phyloP scores from a whole-genome alignment of 2,888 invertebrate genomes.

The Patella depressa region DNA sequence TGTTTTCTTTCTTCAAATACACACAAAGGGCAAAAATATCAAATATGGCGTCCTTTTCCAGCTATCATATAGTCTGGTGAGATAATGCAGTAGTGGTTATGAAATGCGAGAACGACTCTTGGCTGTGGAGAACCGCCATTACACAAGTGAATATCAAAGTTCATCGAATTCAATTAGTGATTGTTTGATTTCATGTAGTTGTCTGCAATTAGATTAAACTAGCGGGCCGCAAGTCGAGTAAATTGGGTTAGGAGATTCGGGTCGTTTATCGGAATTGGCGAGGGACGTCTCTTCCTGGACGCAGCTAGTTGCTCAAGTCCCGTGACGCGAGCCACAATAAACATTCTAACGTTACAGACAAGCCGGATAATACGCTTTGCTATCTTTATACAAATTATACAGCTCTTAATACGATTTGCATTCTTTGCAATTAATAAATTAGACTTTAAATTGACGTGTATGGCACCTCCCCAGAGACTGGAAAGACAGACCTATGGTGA shows the following conservation, averaged over 20 bases:
- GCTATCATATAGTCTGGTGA: too few species aligned
- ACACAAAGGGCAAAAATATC: background rate
- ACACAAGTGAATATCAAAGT: constrained; percentile 41
- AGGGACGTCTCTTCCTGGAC: constrained; percentile 14
- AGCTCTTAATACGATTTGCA: constrained; percentile 54
- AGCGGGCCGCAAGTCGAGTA: constrained; percentile 21
- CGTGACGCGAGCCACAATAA: constrained; percentile 27
- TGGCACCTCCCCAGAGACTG: background rate
- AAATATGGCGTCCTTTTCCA: background rate
- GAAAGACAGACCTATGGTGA: background rate
- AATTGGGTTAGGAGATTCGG: constrained; percentile 21
- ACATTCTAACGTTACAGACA: constrained; percentile 34
- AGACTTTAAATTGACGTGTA: constrained; percentile 46
- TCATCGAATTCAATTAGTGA: constrained; percentile 48
- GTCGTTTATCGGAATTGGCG: constrained; percentile 20
- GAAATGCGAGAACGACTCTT: background rate
- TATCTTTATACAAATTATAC: constrained; percentile 52
- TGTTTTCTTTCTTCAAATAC: too few species aligned
- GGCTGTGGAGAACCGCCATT: constrained; percentile 15
- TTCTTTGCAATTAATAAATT: constrained; percentile 59
- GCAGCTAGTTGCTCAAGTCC: constrained; percentile 27
- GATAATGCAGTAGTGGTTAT: background rate
- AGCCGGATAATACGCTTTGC: constrained; percentile 42
- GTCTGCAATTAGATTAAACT: constrained; percentile 48
- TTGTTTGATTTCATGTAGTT: constrained; percentile 51